Evolutionary conservation across 53 echinoderm and acorn worm species (phyloP).

Genomic region (Mesocentrotus franciscanus): DNA sequence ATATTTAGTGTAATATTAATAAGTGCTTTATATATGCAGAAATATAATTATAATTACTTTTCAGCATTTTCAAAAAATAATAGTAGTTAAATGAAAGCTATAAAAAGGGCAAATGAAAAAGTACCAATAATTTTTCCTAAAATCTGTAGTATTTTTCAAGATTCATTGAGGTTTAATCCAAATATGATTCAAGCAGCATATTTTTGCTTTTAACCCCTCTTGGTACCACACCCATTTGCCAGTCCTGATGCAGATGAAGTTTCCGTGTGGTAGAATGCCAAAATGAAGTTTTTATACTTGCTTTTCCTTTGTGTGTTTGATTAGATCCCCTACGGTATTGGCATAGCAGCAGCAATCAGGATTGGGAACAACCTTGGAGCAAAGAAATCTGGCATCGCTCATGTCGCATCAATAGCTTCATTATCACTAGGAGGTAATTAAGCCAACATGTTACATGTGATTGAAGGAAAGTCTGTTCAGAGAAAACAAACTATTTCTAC

Average conservation of each 20-base stretch:
- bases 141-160: too few relatives aligned
- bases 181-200: too few relatives aligned
- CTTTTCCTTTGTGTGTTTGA: not conserved
- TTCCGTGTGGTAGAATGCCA: not conserved
- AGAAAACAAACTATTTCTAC: not conserved
- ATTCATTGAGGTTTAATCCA: too few relatives aligned
- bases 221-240: not conserved
- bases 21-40: too few relatives aligned
- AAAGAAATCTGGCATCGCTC: conserved; percentile 70
- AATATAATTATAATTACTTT: too few relatives aligned
- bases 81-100: too few relatives aligned
- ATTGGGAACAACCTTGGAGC: conserved; percentile 85
- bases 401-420: conserved; percentile 57
- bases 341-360: conserved; percentile 74
- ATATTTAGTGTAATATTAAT: too few relatives aligned
- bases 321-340: conserved; percentile 77
- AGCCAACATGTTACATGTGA: not conserved
- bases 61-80: too few relatives aligned
- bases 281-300: not conserved
- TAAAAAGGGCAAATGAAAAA: too few relatives aligned
- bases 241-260: not conserved
- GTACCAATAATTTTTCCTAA: too few relatives aligned
- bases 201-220: not conserved
- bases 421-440: conserved; percentile 61
- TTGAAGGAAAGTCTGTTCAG: too few relatives aligned